A percentile compares a stretch with the other conserved stretches of the same genome.
Evolutionary conservation across 2,888 invertebrate genomes (phyloP).

Genomic region (Mantis religiosa): DNA sequence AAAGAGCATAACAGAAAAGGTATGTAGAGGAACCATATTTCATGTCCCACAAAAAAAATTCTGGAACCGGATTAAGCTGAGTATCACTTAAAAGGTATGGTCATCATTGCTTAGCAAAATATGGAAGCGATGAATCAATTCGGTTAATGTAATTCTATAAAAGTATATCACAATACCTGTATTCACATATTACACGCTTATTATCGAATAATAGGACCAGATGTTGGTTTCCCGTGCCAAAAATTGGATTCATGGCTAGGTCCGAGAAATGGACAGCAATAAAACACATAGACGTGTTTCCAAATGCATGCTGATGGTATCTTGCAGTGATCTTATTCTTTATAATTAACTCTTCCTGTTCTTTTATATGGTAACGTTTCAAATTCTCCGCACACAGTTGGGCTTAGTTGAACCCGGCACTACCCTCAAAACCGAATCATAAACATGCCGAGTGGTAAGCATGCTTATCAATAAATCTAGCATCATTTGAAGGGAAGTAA

Average conservation of each 20-base stretch:
- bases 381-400: too few species aligned
- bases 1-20: too few species aligned
- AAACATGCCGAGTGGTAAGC: too few species aligned
- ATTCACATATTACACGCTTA: background rate
- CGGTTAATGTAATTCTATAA: background rate
- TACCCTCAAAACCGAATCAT: too few species aligned
- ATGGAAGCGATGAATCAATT: background rate
- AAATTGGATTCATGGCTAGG: background rate
- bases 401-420: background rate
- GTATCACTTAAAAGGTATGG: too few species aligned
- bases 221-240: background rate
- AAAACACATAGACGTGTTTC: background rate
- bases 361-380: background rate
- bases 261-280: background rate
- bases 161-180: background rate
- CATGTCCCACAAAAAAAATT: too few species aligned
- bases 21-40: too few species aligned
- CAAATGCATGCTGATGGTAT: background rate
- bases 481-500: too few species aligned
- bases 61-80: too few species aligned
- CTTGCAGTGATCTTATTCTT: too few species aligned
- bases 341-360: background rate
- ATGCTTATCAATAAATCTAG: too few species aligned
- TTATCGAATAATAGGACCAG: background rate
- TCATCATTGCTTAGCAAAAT: background rate